Base-by-base conservation (phyloP, 2,888 invertebrate species). In the Lepidocyrtinus sp. region DNA sequence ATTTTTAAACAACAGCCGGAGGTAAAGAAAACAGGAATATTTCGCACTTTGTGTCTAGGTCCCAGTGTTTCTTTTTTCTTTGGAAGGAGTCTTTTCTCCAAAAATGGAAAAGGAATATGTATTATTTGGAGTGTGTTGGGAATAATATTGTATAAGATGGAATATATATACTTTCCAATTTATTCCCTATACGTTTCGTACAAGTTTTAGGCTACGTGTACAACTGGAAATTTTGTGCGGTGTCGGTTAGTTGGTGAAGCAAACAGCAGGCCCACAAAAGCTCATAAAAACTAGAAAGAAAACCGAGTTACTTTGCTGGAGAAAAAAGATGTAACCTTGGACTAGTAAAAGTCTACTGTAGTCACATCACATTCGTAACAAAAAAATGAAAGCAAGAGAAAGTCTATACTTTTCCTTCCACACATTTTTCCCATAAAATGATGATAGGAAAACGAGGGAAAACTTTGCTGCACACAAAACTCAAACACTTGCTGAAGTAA, bases 251-350 rank as follows among this genome's bases (percentile, higher is more conserved):
- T 36, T 12, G 5, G 5, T 5, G 36, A 5, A 36, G 36, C 12
- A 12, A 12, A 36, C 5, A 50, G 21, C 22, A 65, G 36, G 55
- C 55, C 59, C 67, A 74, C 59, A 65, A n/a, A 74, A 65, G 59
- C 46, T 67, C 67, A 74, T 74, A 74, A 74, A 74, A 74, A 71
- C 21, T 5, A 12, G 46, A 21, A 24, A 46, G 36, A 67, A 36
- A 67, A 73, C 63, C 63, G 55, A 36, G 36, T 36, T 36, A 36
- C 12, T 36, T 36, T 36, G n/a, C 12, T 63, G 24, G 26, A 36
- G n/a, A n/a, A n/a, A n/a, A 36, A 36, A 36, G 73, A 55, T 26
- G 59, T 74, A 74, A 67, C 74, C 74, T 74, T 74, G 74, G 74
- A 74, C 74, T 67, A 45, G 25, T 64, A 36, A 36, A 36, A 36